phyloP scores from a whole-genome alignment of 2,888 invertebrate species.

The Aleiodes testaceus region DNA sequence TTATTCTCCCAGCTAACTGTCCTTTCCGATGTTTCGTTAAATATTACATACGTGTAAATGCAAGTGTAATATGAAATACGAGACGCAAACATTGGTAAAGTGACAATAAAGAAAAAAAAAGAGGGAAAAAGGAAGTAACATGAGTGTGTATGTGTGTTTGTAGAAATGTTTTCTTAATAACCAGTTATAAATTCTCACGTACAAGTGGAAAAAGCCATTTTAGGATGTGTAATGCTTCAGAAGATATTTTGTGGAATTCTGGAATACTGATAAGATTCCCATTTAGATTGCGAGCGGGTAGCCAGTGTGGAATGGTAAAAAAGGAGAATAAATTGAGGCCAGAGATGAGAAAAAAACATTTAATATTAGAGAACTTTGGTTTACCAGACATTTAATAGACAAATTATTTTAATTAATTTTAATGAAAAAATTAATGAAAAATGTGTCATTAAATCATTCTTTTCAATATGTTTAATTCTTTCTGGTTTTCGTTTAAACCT shows the following conservation, averaged over 20 bases:
- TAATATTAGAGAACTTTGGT: slow-evolving; percentile 9
- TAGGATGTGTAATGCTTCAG: slow-evolving; percentile 51
- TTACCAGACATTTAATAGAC: slow-evolving; percentile 24
- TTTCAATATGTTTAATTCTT: background rate
- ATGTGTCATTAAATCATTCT: slow-evolving; percentile 12
- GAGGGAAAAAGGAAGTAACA: background rate
- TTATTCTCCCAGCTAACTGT: slow-evolving; percentile 23
- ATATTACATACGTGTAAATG: slow-evolving; percentile 15
- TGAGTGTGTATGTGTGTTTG: slow-evolving; percentile 34
- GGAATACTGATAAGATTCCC: slow-evolving; percentile 58
- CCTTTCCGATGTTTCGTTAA: slow-evolving; percentile 13
- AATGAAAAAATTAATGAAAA: background rate
- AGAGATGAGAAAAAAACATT: slow-evolving; percentile 28
- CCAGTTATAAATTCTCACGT: slow-evolving; percentile 49
- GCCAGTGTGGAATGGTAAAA: slow-evolving; percentile 6
- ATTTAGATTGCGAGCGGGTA: slow-evolving; percentile 55
- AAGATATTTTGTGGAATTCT: slow-evolving; percentile 58
- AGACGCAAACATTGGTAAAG: slow-evolving; percentile 43
- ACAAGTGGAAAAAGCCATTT: slow-evolving; percentile 31
- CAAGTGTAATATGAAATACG: background rate
- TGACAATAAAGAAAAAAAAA: slow-evolving; percentile 16
- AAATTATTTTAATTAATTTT: background rate
- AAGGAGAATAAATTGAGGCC: slow-evolving; percentile 20
- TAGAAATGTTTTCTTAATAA: slow-evolving; percentile 50
- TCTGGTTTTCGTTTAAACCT: background rate